phyloP scores from a whole-genome alignment of 2,797 vertebrate genomes.

The Cossypha heuglini region DNA sequence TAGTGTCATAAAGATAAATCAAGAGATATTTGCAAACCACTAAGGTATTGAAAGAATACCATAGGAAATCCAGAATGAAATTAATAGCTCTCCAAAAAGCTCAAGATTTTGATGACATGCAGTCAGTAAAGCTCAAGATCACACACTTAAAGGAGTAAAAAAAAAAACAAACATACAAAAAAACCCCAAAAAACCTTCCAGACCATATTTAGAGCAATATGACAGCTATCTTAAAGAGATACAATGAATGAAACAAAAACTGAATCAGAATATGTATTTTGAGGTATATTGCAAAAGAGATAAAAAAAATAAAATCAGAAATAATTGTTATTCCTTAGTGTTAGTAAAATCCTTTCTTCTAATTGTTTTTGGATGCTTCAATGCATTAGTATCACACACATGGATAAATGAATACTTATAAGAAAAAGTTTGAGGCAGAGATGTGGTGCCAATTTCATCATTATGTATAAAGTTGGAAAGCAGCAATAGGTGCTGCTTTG shows the following conservation, averaged over 20 bases:
- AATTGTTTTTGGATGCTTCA: neutral
- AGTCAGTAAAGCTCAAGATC: neutral
- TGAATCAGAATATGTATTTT: neutral
- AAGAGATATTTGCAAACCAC: neutral
- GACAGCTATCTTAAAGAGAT: neutral
- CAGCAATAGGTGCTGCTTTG: neutral
- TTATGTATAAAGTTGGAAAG: neutral
- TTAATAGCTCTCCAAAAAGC: neutral
- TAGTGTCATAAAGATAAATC: neutral
- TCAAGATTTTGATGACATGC: neutral
- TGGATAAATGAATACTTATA: neutral
- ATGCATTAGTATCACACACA: neutral
- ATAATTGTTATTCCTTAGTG: neutral
- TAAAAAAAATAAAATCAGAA: neutral
- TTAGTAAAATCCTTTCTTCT: neutral
- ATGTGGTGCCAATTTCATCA: neutral
- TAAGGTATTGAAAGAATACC: neutral
- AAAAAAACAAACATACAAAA: neutral
- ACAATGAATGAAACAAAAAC: neutral
- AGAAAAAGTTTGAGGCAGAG: neutral
- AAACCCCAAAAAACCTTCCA: neutral
- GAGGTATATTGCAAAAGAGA: neutral
- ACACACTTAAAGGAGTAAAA: neutral
- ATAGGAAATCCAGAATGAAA: neutral
- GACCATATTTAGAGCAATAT: neutral